Evolutionary conservation across 2,797 vertebrate genomes (phyloP).

Genomic region (Crax fasciolata): DNA sequence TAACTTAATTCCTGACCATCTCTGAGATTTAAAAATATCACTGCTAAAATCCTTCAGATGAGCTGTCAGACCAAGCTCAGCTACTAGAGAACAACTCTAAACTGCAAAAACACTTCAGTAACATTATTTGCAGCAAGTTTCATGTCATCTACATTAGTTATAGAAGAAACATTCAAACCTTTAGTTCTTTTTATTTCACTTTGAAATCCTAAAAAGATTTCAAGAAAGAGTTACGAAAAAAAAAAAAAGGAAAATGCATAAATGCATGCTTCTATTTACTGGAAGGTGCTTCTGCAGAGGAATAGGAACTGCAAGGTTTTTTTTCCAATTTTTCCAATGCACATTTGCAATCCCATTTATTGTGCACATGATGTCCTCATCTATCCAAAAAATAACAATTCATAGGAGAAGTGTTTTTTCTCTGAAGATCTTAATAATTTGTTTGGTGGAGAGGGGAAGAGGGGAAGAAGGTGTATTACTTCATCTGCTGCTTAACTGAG

Average conservation of each 20-base stretch:
- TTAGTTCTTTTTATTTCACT: not conserved
- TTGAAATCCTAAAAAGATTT: not conserved
- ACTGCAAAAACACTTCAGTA: not conserved
- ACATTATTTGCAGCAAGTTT: not conserved
- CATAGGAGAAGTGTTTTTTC: not conserved
- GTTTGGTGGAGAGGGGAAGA: not conserved
- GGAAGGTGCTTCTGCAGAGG: not conserved
- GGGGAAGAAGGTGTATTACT: not conserved
- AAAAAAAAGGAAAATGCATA: not conserved
- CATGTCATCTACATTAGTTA: not conserved
- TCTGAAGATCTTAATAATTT: not conserved
- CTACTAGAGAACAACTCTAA: not conserved
- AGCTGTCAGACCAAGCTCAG: not conserved
- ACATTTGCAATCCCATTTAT: not conserved
- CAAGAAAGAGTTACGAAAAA: not conserved
- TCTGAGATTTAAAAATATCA: not conserved
- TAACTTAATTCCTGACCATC: not conserved
- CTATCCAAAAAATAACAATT: not conserved
- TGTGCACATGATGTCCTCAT: not conserved
- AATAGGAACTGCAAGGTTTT: not conserved
- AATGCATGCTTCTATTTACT: not conserved
- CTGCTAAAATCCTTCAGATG: not conserved
- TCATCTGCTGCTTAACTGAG: not conserved
- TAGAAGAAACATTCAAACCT: not conserved
- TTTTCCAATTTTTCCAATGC: not conserved